Conservation (phyloP, 2,113 vertebrate genomes). For the Oreocharis arfaki region DNA sequence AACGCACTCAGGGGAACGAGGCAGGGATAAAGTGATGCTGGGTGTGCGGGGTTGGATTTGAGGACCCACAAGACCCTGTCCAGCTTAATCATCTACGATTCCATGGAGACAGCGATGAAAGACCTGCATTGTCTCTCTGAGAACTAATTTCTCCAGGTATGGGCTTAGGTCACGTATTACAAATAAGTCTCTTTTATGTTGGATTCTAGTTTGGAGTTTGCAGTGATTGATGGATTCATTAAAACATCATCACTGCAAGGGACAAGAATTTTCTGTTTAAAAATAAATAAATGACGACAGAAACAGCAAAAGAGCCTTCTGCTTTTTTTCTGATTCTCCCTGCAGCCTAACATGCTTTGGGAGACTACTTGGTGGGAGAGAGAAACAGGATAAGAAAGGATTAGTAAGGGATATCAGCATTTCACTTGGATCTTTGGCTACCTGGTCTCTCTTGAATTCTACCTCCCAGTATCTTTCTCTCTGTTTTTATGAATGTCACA, state of each 20-base stretch:
- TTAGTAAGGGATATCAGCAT: constrained; percentile 22
- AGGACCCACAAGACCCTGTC: neutral
- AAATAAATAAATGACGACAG: constrained; percentile 59
- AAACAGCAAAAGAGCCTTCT: constrained; percentile 1
- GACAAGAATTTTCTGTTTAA: constrained; percentile 31
- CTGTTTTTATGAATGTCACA: neutral
- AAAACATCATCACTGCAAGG: neutral
- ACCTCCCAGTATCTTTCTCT: neutral
- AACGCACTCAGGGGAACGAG: neutral
- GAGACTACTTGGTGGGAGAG: neutral
- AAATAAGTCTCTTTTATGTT: constrained; percentile 39
- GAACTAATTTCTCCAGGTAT: constrained; percentile 23
- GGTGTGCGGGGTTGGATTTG: constrained; percentile 1
- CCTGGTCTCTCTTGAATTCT: neutral
- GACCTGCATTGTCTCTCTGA: constrained; percentile 39
- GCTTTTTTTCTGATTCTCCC: neutral
- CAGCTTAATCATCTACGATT: constrained; percentile 42
- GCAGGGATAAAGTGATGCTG: constrained; percentile 2
- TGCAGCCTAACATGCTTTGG: neutral
- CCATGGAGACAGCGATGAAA: constrained; percentile 48
- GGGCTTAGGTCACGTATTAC: constrained; percentile 26
- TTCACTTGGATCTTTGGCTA: constrained; percentile 11
- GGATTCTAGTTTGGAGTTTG: constrained; percentile 27
- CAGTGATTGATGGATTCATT: constrained; percentile 54
- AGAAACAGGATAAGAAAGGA: neutral